Evolutionary conservation across 30 jellyfish, hydroid and myxozoan species (phyloP).

Genomic region (Haliclystus octoradiatus): DNA sequence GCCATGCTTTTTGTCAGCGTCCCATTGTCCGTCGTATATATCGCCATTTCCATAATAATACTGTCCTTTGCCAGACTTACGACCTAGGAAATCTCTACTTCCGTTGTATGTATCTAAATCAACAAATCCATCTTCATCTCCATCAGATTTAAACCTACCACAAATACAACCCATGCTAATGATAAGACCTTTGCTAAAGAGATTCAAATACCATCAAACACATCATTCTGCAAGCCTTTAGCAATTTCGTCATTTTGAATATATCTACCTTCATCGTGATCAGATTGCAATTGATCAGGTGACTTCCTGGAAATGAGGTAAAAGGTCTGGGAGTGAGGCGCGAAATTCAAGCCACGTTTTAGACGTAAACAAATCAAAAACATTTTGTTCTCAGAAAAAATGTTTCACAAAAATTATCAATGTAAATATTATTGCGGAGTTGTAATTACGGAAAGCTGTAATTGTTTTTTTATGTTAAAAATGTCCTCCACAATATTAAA

Average conservation of each 20-base stretch:
- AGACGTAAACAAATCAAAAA: too few species aligned
- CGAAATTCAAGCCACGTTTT: neutral
- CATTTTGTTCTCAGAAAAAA: too few species aligned
- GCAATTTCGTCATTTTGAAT: too few species aligned
- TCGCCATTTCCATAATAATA: constrained; percentile 51
- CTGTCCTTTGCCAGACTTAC: constrained; percentile 44
- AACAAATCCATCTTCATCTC: constrained; percentile 5
- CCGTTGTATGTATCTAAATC: constrained; percentile 36
- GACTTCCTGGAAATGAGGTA: neutral
- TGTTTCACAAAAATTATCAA: too few species aligned
- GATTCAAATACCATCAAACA: too few species aligned
- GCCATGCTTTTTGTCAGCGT: constrained; percentile 42
- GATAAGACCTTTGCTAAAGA: too few species aligned
- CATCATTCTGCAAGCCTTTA: too few species aligned
- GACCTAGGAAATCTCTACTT: constrained; percentile 29
- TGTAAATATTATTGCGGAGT: too few species aligned
- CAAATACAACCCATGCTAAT: constrained; percentile 43
- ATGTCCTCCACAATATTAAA: constrained; percentile 22
- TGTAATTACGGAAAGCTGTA: neutral
- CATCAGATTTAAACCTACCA: constrained; percentile 1
- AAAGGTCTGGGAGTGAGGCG: neutral
- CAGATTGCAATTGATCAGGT: too few species aligned
- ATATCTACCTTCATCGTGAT: too few species aligned
- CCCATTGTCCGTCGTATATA: constrained; percentile 40
- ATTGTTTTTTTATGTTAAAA: too few species aligned